Conservation (phyloP, 1,140 invertebrate species). For the Drosophila pachea region DNA sequence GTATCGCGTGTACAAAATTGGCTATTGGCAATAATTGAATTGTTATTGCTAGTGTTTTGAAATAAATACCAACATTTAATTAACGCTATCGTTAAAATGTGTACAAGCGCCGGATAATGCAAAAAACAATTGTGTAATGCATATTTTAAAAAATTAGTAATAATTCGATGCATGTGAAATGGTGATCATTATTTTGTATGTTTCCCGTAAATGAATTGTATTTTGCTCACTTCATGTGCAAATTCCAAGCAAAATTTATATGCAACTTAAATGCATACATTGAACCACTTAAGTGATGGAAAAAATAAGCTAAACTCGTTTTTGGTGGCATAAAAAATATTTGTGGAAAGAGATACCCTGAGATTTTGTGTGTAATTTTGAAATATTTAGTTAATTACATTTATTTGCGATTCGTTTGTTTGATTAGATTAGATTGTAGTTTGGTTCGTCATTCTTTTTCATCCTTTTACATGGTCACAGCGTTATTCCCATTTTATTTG, state of each 20-base stretch:
- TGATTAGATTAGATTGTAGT: background rate
- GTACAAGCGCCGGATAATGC: slow-evolving; percentile 23
- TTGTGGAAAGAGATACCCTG: slow-evolving; percentile 11
- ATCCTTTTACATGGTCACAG: background rate
- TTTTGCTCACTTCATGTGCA: slow-evolving; percentile 39
- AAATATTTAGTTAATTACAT: background rate
- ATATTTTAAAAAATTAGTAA: slow-evolving; percentile 27
- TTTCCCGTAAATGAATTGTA: slow-evolving; percentile 40
- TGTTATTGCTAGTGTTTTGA: slow-evolving; percentile 42
- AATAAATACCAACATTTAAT: slow-evolving; percentile 60
- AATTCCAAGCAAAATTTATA: slow-evolving; percentile 38
- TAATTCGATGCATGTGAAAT: slow-evolving; percentile 44
- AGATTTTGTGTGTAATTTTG: slow-evolving; percentile 48
- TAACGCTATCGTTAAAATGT: slow-evolving; percentile 13
- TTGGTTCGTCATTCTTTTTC: background rate
- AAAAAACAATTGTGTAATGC: slow-evolving; percentile 29
- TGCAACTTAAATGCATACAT: slow-evolving; percentile 2
- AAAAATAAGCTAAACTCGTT: slow-evolving; percentile 14
- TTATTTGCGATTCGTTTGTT: slow-evolving; percentile 3
- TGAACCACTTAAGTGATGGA: no score
- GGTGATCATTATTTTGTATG: background rate
- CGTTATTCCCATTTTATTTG: slow-evolving; percentile 40
- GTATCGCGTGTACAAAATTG: slow-evolving; percentile 46
- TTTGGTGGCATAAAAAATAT: slow-evolving; percentile 66
- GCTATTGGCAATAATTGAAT: slow-evolving; percentile 26